Base-by-base conservation (phyloP, 2,113 vertebrate genomes). In the Pipra filicauda region DNA sequence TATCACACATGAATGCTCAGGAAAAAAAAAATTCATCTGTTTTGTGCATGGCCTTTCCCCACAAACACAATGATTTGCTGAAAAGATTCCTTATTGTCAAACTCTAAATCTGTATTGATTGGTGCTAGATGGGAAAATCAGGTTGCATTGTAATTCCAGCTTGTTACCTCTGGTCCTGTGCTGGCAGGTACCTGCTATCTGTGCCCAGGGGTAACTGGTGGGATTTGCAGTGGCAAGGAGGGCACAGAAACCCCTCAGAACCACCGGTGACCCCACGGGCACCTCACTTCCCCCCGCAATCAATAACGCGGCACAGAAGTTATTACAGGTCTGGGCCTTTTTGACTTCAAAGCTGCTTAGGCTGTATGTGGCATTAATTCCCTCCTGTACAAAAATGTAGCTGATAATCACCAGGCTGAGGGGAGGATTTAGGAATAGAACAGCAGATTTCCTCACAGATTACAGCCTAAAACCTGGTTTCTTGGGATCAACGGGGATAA, bases 341-440 rank as follows among this genome's bases (percentile, higher is more conserved):
- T 97, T 95, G 97, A 97, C 97, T 97, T 98, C 97, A 98, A 99
- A 99, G 98, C 98, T 96, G 98, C 98, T 99, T 99, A 99, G 96
- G 94, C 97, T 37, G 96, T 98, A 97, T 97, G 98, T 98, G 97
- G 98, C 98, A 98, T 98, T 98, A 98, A 99, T 99, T 98, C 98
- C 97, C 98, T 98, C 97, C 98, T 98, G 98, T 97, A 98, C 97
- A 98, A 98, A 98, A 98, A 98, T 98, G 97, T 96, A 97, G 94
- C 97, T 98, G 98, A 97, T 98, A 98, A 98, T 98, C 98, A 98
- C 98, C 97, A 97, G 96, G 97, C 97, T 98, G 97, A 98, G 95
- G 97, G 92, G 97, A 97, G 98, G 98, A 98, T 98, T 98, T 98
- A 98, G 96, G 95, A 96, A 95, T 95, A 95, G 97, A 98, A 98